Evolutionary conservation across 2,797 vertebrate genomes (phyloP), one percentile per base, ranked within the genome.

Genomic region (Fistularia commersonii): DNA sequence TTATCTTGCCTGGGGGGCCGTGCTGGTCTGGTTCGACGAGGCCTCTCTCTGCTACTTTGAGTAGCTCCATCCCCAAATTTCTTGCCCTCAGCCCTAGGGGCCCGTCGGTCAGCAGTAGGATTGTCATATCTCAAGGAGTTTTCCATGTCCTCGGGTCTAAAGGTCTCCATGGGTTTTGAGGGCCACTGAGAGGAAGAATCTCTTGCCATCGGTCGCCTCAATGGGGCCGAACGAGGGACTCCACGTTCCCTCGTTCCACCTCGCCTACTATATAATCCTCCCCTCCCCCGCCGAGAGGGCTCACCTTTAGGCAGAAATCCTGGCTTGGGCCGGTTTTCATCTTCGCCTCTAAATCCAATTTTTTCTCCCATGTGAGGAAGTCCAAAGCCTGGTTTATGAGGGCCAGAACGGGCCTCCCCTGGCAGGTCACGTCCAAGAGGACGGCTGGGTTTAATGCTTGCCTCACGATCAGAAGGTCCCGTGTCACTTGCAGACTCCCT

Each of bases 231-330:
- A 3, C 95, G 92, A 9, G 94, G 88, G 7, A 90, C 91, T 0
- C 93, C 91, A 0, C 95, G 90, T 49, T 98, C 96, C 59, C 96
- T 90, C 3, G 93, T 86, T 0, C 92, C 92, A 23, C 90, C 90
- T 59, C 91, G 78, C 46, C 97, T 90, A 12, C 90, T 92, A 65
- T 95, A 98, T 6, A 95, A 89, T 1, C 95, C 94, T 10, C 96
- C 97, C 80, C 95, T 90, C 41, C 97, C 97, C 62, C 96, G 87
- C 11, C 96, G 88, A 1, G 95, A 93, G n/a, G 95, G 94, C 53
- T 99, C 97, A 61, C 97, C 97, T 85, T 98, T 98, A 11, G 94
- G 94, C 68, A 99, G 93, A 72, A 99, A 99, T 6, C 97, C 95
- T 45, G 95, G 95, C 64, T 93, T 98, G 32, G 93, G 91, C 54